A percentile compares a stretch with the other conserved stretches of the same genome.
These are phyloP conservation scores for Drosophila insularis DNA, from an alignment of 1,140 invertebrate genomes.

Conservation along the genomic window DNA sequence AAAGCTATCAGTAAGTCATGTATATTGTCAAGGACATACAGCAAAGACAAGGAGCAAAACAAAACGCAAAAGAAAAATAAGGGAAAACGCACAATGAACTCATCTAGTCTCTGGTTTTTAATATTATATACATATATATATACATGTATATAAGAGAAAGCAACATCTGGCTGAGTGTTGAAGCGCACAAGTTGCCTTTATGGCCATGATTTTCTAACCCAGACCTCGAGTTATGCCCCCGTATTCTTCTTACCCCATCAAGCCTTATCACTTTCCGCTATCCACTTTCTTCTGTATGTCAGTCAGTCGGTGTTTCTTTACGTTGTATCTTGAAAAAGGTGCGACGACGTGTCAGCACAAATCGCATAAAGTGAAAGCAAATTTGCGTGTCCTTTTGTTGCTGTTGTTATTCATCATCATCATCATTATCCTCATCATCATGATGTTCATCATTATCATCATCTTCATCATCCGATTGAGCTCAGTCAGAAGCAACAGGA, in stretches of 20 bases:
- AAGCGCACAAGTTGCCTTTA: slow-evolving; percentile 56
- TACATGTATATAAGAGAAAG: slow-evolving; percentile 7
- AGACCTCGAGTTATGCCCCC: neutral
- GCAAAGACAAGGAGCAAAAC: slow-evolving; percentile 2
- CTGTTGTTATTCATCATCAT: slow-evolving; percentile 33
- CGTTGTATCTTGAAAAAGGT: slow-evolving; percentile 33
- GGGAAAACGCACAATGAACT: slow-evolving; percentile 54
- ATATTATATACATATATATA: slow-evolving; percentile 17
- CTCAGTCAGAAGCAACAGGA: slow-evolving; percentile 51
- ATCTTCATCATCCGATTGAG: slow-evolving; percentile 46
- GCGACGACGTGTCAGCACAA: slow-evolving; percentile 54
- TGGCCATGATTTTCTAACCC: slow-evolving; percentile 46
- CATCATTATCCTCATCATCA: slow-evolving; percentile 9
- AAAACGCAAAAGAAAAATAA: slow-evolving; percentile 8
- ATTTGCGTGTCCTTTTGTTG: slow-evolving; percentile 50
- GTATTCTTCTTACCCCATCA: neutral
- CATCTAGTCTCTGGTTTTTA: slow-evolving; percentile 18
- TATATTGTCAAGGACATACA: slow-evolving; percentile 44
- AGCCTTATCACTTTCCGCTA: slow-evolving; percentile 21
- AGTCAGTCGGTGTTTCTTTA: slow-evolving; percentile 13
- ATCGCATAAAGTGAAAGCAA: slow-evolving; percentile 53
- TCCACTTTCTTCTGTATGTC: slow-evolving; percentile 17
- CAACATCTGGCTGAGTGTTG: slow-evolving; percentile 32
- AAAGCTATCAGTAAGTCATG: slow-evolving; percentile 44
- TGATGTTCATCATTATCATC: slow-evolving; percentile 18